Percentiles rank a stretch among this genome's conserved stretches.
phyloP scores from a whole-genome alignment of 2,888 invertebrate species.

The Formica aserva region DNA sequence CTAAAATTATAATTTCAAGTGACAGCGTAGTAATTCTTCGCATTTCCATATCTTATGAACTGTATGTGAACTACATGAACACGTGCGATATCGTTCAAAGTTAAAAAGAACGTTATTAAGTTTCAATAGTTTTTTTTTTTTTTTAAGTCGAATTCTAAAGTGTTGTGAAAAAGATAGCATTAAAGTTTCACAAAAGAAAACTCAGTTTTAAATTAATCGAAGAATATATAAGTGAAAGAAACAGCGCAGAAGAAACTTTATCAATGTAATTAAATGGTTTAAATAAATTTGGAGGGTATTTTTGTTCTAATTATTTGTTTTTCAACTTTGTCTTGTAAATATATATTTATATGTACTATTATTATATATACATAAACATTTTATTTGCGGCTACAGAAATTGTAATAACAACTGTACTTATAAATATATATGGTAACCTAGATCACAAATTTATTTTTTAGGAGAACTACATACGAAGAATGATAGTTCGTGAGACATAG shows the following conservation, averaged over 20 bases:
- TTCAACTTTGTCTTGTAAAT: neutral
- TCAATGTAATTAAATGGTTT: neutral
- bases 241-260: neutral
- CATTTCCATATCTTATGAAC: conserved; percentile 10
- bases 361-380: neutral
- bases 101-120: neutral
- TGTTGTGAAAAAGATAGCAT: neutral
- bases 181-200: neutral
- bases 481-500: conserved; percentile 76
- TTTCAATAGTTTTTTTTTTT: neutral
- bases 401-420: neutral
- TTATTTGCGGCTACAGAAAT: neutral
- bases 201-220: neutral
- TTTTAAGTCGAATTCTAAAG: neutral
- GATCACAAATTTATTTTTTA: conserved; percentile 56
- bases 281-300: neutral
- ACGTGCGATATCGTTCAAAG: neutral
- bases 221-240: neutral
- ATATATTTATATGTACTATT: neutral
- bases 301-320: neutral
- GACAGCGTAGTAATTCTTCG: neutral
- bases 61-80: neutral
- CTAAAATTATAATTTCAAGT: neutral
- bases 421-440: conserved; percentile 4
- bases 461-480: conserved; percentile 74